Percentiles rank a stretch among this genome's conserved stretches.
phyloP scores from a whole-genome alignment of 2,888 invertebrate species.

The Salpingus planirostris region DNA sequence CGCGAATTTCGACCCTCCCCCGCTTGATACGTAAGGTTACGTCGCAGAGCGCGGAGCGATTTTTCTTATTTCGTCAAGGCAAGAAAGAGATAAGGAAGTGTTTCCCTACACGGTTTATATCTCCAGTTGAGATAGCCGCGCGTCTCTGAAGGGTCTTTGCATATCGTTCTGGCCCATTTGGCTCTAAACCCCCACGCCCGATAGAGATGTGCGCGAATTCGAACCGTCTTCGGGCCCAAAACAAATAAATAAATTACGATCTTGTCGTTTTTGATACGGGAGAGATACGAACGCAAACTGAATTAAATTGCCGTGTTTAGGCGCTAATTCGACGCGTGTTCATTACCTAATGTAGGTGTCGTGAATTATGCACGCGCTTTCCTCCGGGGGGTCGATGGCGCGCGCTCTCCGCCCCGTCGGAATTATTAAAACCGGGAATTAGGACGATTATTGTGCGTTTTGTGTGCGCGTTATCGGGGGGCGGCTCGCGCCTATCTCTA shows the following conservation, averaged over 20 bases:
- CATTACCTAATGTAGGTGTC: slow-evolving; percentile 11
- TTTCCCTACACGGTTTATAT: slow-evolving; percentile 24
- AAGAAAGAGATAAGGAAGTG: slow-evolving; percentile 24
- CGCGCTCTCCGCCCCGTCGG: too few relatives aligned
- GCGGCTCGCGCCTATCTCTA: slow-evolving; percentile 10
- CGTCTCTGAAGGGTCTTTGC: slow-evolving; percentile 26
- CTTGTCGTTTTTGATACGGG: too few relatives aligned
- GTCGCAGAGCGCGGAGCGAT: slow-evolving; percentile 6
- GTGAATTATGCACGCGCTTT: slow-evolving; percentile 7
- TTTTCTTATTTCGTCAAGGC: slow-evolving; percentile 15
- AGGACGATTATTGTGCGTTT: slow-evolving; percentile 6
- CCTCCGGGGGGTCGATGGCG: neutral
- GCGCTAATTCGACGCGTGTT: slow-evolving; percentile 6
- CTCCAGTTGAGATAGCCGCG: slow-evolving; percentile 26
- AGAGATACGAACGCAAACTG: too few relatives aligned
- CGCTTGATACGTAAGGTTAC: too few relatives aligned
- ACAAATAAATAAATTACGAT: too few relatives aligned
- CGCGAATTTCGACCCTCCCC: too few relatives aligned
- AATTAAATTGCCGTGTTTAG: slow-evolving; percentile 5
- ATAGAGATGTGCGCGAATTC: slow-evolving; percentile 20
- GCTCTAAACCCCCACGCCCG: slow-evolving; percentile 14
- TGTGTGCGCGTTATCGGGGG: too few relatives aligned
- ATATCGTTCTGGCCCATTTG: slow-evolving; percentile 34
- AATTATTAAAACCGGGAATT: too few relatives aligned
- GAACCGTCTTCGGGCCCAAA: too few relatives aligned